These are phyloP conservation scores for Hydrozoanthus tunicans DNA, from an alignment of 64 coral and sea anemone species.

Conservation along the genomic window DNA sequence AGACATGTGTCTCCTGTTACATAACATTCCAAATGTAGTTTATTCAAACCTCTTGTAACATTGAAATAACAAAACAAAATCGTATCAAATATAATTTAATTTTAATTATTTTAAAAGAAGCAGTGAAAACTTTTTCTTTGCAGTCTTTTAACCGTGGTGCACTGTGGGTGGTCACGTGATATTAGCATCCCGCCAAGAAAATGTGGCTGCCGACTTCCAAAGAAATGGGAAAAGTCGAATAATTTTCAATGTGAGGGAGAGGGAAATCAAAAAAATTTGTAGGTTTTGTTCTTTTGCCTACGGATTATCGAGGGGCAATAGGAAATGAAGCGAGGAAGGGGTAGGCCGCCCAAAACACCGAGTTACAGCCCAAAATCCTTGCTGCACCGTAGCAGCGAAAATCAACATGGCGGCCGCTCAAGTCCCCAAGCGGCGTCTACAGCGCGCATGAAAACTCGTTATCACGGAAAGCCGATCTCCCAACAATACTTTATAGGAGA, in stretches of 20 bases:
- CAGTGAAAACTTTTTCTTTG: conserved; percentile 11
- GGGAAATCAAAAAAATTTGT: conserved; percentile 45
- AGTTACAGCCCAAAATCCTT: conserved; percentile 68
- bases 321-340: conserved; percentile 96
- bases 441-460: conserved; percentile 75
- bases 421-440: conserved; percentile 70
- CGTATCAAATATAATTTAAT: conserved; percentile 21
- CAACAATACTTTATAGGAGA: conserved; percentile 71
- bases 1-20: background rate
- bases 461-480: conserved; percentile 49
- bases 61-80: background rate
- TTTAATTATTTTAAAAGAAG: background rate
- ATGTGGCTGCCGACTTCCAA: conserved; percentile 85
- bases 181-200: conserved; percentile 75
- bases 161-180: conserved; percentile 92
- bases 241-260: conserved; percentile 5
- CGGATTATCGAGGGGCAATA: conserved; percentile 26
- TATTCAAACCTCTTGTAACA: background rate
- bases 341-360: conserved; percentile 80
- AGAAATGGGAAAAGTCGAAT: conserved; percentile 70
- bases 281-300: conserved; percentile 9
- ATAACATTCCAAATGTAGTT: background rate
- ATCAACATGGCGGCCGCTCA: conserved; percentile 92
- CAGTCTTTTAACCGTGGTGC: conserved; percentile 56
- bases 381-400: conserved; percentile 61